These are phyloP conservation scores for Xiphophorus maculatus DNA, from an alignment of 2,113 vertebrate species.

Conservation along the genomic window DNA sequence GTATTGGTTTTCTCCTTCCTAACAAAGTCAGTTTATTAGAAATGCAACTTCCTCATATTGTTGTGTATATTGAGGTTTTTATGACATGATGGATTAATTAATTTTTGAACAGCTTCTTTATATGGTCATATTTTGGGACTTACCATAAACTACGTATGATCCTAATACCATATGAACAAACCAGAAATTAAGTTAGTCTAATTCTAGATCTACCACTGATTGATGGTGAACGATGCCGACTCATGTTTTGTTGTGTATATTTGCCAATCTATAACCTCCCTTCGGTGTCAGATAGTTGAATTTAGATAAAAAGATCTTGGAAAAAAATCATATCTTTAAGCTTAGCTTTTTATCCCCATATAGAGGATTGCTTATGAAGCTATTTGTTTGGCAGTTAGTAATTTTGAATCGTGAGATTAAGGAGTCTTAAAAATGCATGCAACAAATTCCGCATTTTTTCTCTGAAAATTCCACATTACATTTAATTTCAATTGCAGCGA, in stretches of 20 bases:
- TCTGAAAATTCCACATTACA: too few relatives aligned
- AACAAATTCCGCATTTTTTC: too few relatives aligned
- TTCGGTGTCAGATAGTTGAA: constrained; percentile 21
- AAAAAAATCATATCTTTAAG: too few relatives aligned
- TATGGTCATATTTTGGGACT: constrained; percentile 10
- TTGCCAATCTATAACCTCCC: neutral
- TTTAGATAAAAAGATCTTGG: too few relatives aligned
- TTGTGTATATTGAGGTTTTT: neutral
- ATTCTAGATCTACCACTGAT: constrained; percentile 1
- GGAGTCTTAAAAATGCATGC: too few relatives aligned
- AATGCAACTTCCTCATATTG: constrained; percentile 3
- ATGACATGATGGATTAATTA: constrained; percentile 1
- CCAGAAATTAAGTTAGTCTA: neutral
- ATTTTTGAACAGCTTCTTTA: neutral
- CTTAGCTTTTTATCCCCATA: too few relatives aligned
- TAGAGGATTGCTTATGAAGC: too few relatives aligned
- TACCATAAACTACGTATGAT: constrained; percentile 16
- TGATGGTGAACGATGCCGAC: neutral
- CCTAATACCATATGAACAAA: neutral
- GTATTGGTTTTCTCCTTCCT: neutral
- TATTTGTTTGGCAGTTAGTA: too few relatives aligned
- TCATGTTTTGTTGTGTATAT: constrained; percentile 1
- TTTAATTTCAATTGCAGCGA: too few relatives aligned
- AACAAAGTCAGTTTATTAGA: neutral
- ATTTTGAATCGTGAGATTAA: too few relatives aligned